Percentiles rank a stretch among this genome's conserved stretches.
These are phyloP conservation scores for Mormyrus proboscirostris DNA, from an alignment of 2,797 vertebrate genomes.

Conservation along the genomic window DNA sequence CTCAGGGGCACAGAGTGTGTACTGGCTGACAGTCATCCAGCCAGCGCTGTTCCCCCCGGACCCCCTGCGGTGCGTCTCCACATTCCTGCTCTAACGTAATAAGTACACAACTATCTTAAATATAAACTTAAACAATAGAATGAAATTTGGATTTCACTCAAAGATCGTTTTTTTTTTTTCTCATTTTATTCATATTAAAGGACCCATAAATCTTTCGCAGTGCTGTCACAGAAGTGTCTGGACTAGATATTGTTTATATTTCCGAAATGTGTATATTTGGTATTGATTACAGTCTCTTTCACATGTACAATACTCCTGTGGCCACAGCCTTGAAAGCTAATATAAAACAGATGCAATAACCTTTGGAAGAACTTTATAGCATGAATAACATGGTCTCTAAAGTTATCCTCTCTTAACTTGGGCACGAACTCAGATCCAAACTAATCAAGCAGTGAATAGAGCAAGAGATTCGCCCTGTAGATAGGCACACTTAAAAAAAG, in stretches of 20 bases:
- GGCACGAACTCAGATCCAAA: background rate
- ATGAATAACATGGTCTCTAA: background rate
- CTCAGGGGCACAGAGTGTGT: slow-evolving; percentile 46
- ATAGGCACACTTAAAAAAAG: background rate
- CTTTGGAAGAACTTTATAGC: background rate
- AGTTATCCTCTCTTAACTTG: background rate
- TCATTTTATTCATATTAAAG: slow-evolving; percentile 19
- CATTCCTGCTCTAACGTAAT: slow-evolving; percentile 19
- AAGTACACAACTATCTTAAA: background rate
- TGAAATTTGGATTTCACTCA: slow-evolving; percentile 18
- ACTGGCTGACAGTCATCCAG: slow-evolving; percentile 73
- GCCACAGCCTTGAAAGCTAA: slow-evolving; percentile 41
- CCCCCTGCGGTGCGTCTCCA: slow-evolving; percentile 44
- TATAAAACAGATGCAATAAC: slow-evolving; percentile 50
- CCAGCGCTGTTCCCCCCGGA: slow-evolving; percentile 59
- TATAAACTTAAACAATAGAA: background rate
- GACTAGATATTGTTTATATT: background rate
- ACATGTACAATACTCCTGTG: slow-evolving; percentile 28
- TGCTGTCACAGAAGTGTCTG: background rate
- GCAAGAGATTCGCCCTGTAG: background rate
- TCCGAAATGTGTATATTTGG: slow-evolving; percentile 2
- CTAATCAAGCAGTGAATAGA: background rate
- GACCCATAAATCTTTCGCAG: background rate
- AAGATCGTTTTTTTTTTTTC: background rate
- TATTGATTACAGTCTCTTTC: background rate